Conservation (phyloP, 1,140 invertebrate genomes). For the Pseudomyrmex pallidus region DNA sequence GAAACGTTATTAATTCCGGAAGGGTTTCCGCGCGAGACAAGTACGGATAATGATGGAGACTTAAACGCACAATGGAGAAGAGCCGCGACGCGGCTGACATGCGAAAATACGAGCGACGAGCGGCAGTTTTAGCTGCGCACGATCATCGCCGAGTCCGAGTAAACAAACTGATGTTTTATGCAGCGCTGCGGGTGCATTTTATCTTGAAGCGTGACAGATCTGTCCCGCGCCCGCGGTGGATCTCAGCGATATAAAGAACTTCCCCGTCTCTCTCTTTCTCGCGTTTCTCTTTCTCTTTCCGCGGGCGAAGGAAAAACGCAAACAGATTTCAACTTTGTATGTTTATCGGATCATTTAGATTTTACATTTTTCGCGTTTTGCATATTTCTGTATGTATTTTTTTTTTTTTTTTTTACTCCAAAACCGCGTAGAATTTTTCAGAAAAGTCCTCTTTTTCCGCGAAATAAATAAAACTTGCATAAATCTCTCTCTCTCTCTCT, state of each 20-base stretch:
- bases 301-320: background rate
- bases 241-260: constrained; percentile 18
- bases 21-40: constrained; percentile 49
- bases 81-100: constrained; percentile 7
- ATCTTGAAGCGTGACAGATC: constrained; percentile 23
- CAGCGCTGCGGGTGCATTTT: constrained; percentile 16
- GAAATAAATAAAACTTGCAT: too few species aligned
- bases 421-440: background rate
- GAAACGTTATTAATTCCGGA: constrained; percentile 42
- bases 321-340: constrained; percentile 8
- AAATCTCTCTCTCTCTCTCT: background rate
- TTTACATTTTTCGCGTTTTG: background rate
- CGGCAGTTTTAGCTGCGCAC: constrained; percentile 25
- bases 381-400: too few species aligned
- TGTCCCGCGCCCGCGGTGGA: constrained; percentile 1
- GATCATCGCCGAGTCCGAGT: constrained; percentile 30
- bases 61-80: constrained; percentile 39
- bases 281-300: too few species aligned
- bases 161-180: constrained; percentile 57
- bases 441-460: background rate
- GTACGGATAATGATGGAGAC: constrained; percentile 47
- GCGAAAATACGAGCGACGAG: constrained; percentile 52
- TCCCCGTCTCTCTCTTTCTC: background rate
- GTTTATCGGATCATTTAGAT: background rate
- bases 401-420: background rate